Conservation (phyloP, 1,140 invertebrate species). For the Nymphalis io region DNA sequence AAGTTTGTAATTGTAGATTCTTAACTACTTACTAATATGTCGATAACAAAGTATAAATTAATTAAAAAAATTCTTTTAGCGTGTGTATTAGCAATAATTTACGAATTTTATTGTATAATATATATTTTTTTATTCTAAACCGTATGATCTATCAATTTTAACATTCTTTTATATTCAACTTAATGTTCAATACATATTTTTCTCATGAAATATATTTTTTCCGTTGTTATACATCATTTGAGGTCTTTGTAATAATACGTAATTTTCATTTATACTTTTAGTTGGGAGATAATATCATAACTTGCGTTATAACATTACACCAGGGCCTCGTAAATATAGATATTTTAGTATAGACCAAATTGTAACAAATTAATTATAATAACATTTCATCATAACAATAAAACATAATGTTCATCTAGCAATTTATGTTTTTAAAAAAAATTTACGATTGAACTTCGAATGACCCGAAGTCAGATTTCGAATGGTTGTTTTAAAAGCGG, state of each 20-base stretch:
- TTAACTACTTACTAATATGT: too few relatives aligned
- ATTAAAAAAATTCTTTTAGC: too few relatives aligned
- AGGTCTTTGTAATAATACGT: neutral
- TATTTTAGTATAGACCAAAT: neutral
- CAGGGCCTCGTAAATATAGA: neutral
- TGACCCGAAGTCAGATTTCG: neutral
- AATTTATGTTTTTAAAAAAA: neutral
- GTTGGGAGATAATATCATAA: conserved; percentile 10
- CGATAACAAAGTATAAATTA: too few relatives aligned
- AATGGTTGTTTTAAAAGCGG: neutral
- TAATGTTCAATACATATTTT: too few relatives aligned
- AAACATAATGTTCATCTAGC: neutral
- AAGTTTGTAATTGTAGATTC: neutral
- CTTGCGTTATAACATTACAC: conserved; percentile 9
- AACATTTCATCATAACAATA: conserved; percentile 8
- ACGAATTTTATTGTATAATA: too few relatives aligned
- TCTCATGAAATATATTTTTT: too few relatives aligned
- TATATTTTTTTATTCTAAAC: too few relatives aligned
- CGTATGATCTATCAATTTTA: too few relatives aligned
- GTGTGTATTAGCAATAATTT: too few relatives aligned
- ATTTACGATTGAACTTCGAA: neutral
- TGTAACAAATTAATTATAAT: neutral
- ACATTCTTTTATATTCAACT: too few relatives aligned
- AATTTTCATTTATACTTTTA: conserved; percentile 12
- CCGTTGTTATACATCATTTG: too few relatives aligned